These are phyloP conservation scores for Esox niger DNA, from an alignment of 2,113 vertebrate genomes.

Conservation along the genomic window DNA sequence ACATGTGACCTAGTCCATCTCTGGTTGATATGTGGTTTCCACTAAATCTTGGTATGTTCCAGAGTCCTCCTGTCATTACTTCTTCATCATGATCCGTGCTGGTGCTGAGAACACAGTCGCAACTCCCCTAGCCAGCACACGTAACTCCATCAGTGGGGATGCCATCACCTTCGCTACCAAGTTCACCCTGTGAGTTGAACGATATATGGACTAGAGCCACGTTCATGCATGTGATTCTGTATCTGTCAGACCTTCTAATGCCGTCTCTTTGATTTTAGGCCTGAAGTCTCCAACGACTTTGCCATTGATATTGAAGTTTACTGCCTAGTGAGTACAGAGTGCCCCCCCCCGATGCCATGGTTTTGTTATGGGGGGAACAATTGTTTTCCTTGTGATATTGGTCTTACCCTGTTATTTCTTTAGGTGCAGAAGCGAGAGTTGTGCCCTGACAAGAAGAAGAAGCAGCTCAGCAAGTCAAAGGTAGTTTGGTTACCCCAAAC, in stretches of 20 bases:
- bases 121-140: conserved; percentile 83
- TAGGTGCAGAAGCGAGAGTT: conserved; percentile 87
- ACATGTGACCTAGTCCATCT: no score
- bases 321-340: conserved; percentile 79
- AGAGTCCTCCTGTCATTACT: conserved; percentile 89
- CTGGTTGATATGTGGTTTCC: neutral
- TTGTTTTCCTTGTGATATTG: neutral
- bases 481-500: conserved; percentile 58
- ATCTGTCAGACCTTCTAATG: neutral
- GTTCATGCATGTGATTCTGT: neutral
- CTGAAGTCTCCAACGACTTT: conserved; percentile 88
- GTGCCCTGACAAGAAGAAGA: conserved; percentile 88
- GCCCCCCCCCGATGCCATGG: neutral
- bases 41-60: conserved; percentile 17
- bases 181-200: conserved; percentile 82
- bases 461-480: conserved; percentile 87
- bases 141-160: conserved; percentile 84
- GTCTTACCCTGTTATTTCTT: conserved; percentile 2
- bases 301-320: conserved; percentile 89
- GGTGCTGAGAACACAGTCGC: conserved; percentile 87
- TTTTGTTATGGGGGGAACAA: neutral
- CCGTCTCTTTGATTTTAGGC: conserved; percentile 64
- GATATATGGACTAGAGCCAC: neutral
- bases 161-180: conserved; percentile 86
- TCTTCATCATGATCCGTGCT: conserved; percentile 85